Percentiles rank a stretch among this genome's conserved stretches.
These are phyloP conservation scores for Aphidoletes aphidimyza DNA, from an alignment of 2,888 invertebrate genomes.

Conservation along the genomic window DNA sequence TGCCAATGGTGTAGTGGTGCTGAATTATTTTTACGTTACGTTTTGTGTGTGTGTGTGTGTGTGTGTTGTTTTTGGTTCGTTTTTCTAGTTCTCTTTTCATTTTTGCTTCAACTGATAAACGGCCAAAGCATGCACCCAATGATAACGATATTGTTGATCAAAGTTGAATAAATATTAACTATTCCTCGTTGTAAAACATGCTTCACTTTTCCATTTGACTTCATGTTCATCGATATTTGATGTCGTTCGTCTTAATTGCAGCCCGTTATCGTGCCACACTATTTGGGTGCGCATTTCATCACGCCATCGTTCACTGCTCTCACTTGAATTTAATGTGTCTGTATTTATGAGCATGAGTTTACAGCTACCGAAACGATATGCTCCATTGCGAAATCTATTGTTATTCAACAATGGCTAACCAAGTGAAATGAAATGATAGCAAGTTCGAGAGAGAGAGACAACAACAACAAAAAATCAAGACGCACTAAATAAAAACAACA, in stretches of 20 bases:
- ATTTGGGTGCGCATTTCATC: not conserved
- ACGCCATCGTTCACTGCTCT: not conserved
- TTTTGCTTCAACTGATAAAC: slow-evolving; percentile 28
- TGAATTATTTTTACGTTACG: no score
- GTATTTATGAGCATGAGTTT: not conserved
- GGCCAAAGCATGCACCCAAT: slow-evolving; percentile 16
- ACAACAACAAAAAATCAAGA: not conserved
- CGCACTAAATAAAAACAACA: not conserved
- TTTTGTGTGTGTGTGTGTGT: no score
- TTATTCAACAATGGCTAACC: not conserved
- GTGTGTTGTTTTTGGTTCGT: no score
- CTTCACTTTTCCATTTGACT: slow-evolving; percentile 10
- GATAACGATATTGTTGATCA: not conserved
- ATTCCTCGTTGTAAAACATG: slow-evolving; percentile 11
- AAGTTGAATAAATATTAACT: slow-evolving; percentile 9
- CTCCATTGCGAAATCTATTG: not conserved
- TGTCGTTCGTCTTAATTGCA: not conserved
- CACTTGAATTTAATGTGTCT: not conserved
- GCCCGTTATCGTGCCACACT: not conserved
- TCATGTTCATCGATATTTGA: not conserved
- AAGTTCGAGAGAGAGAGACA: not conserved
- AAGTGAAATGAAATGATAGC: slow-evolving; percentile 1
- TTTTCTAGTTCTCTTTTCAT: no score
- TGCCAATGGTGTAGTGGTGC: not conserved
- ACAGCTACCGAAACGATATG: not conserved